Percentiles rank a stretch among this genome's conserved stretches.
Conservation (phyloP, 1,140 invertebrate genomes). For the Acromyrmex charruanus region DNA sequence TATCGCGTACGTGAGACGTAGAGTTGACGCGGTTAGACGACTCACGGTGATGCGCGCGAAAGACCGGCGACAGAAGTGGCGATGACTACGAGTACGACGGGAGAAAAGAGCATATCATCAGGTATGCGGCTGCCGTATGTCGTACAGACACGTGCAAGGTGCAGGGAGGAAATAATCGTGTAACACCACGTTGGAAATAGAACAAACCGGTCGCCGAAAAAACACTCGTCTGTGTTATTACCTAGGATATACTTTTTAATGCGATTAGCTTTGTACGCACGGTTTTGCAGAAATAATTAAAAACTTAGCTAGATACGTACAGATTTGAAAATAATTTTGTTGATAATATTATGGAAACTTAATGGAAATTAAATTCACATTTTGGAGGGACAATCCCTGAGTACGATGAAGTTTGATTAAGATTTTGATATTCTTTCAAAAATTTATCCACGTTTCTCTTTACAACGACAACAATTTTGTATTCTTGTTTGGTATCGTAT, state of each 20-base stretch:
- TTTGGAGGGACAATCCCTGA: too few relatives aligned
- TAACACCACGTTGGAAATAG: constrained; percentile 36
- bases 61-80: constrained; percentile 55
- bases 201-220: constrained; percentile 31
- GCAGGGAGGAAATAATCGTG: constrained; percentile 37
- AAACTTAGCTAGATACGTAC: too few relatives aligned
- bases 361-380: too few relatives aligned
- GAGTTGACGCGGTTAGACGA: constrained; percentile 54
- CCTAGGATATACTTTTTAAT: not conserved
- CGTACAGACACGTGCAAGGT: constrained; percentile 37
- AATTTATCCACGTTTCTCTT: too few relatives aligned
- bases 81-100: constrained; percentile 40
- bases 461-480: too few relatives aligned
- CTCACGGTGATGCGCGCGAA: constrained; percentile 66
- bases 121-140: constrained; percentile 66
- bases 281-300: too few relatives aligned
- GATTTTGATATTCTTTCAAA: too few relatives aligned
- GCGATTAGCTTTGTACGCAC: not conserved
- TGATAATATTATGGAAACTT: too few relatives aligned
- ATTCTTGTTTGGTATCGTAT: too few relatives aligned
- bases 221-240: not conserved
- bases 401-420: too few relatives aligned
- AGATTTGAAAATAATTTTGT: too few relatives aligned
- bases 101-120: constrained; percentile 61
- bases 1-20: constrained; percentile 53